These are phyloP conservation scores for Rostratula benghalensis DNA, from an alignment of 2,113 vertebrate species.

Conservation along the genomic window DNA sequence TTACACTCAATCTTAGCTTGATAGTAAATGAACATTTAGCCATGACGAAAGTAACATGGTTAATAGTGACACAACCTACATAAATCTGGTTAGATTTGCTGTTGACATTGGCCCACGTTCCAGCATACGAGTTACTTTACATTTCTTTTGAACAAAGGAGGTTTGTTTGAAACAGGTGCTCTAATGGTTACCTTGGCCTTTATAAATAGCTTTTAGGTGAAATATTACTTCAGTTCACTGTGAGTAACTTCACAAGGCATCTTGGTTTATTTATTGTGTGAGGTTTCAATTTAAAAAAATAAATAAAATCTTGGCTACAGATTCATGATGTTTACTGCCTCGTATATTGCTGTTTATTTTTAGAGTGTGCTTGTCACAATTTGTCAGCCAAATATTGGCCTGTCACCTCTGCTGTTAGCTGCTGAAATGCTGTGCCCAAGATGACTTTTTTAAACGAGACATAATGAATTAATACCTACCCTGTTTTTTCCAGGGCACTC, in stretches of 20 bases:
- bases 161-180: conserved; percentile 53
- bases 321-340: background rate
- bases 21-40: background rate
- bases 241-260: background rate
- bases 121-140: background rate
- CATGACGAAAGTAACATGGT: background rate
- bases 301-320: background rate
- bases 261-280: background rate
- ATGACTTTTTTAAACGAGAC: background rate
- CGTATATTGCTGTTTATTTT: background rate
- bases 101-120: conserved; percentile 25
- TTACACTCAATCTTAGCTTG: background rate
- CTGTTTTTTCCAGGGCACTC: background rate
- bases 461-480: background rate
- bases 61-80: background rate
- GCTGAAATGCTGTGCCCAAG: background rate
- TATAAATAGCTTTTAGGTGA: conserved; percentile 49
- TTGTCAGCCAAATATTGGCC: conserved; percentile 22
- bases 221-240: conserved; percentile 2
- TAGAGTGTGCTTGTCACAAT: conserved; percentile 5
- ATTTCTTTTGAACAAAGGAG: conserved; percentile 47
- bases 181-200: background rate
- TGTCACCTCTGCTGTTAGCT: background rate
- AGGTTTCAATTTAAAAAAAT: background rate
- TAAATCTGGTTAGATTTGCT: conserved; percentile 25